These are phyloP conservation scores for Sitobion miscanthi DNA, from an alignment of 1,140 invertebrate genomes.

Conservation along the genomic window DNA sequence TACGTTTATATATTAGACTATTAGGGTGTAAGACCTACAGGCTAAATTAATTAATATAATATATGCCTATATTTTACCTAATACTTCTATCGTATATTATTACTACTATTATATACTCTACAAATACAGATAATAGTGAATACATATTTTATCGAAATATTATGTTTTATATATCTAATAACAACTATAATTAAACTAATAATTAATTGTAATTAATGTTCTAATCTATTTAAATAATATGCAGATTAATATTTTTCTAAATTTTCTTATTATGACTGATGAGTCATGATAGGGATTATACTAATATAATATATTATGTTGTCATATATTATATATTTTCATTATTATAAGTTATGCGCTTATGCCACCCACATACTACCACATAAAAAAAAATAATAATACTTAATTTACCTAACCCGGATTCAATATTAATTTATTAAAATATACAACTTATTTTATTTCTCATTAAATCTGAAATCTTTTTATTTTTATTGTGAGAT, in stretches of 20 bases:
- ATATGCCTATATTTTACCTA: no score
- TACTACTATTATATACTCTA: background rate
- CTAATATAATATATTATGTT: background rate
- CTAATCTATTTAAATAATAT: background rate
- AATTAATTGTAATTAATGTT: no score
- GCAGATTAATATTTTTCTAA: background rate
- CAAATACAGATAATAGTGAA: background rate
- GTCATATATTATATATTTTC: background rate
- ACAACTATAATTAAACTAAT: no score
- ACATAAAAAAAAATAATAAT: background rate
- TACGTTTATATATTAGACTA: background rate
- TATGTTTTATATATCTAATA: no score
- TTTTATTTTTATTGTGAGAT: background rate
- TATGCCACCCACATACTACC: background rate
- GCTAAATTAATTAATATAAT: background rate
- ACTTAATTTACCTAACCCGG: background rate
- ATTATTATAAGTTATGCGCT: background rate
- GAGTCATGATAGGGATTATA: background rate
- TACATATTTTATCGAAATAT: no score
- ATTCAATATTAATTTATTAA: slow-evolving; percentile 30
- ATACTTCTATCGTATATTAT: no score
- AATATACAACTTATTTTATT: slow-evolving; percentile 19
- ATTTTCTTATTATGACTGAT: background rate
- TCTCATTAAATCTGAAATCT: background rate
- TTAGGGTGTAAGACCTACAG: background rate